These are phyloP conservation scores for Crotophaga sulcirostris DNA, from an alignment of 2,113 vertebrate species.

Conservation along the genomic window DNA sequence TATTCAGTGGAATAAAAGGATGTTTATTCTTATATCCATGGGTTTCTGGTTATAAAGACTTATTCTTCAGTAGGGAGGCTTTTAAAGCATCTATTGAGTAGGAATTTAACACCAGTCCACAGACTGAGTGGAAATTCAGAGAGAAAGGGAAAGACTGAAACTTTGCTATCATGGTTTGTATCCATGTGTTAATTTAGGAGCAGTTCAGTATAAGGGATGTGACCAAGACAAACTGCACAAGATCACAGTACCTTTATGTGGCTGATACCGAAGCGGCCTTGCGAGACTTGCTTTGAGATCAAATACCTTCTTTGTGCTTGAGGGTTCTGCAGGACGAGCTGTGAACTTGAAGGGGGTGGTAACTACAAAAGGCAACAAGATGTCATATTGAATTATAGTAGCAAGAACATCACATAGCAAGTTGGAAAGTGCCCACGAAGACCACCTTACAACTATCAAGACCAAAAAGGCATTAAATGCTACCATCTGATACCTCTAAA, in stretches of 20 bases:
- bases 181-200: neutral
- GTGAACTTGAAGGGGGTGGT: conserved; percentile 80
- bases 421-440: neutral
- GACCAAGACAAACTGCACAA: neutral
- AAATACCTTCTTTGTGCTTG: conserved; percentile 84
- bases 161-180: accelerated
- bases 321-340: conserved; percentile 62
- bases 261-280: conserved; percentile 88
- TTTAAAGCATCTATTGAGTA: neutral
- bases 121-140: neutral
- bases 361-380: conserved; percentile 60
- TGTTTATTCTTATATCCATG: neutral
- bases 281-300: conserved; percentile 93
- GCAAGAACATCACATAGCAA: neutral
- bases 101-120: neutral
- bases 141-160: neutral
- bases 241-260: conserved; percentile 82
- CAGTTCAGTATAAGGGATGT: neutral
- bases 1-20: neutral
- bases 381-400: neutral
- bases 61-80: neutral
- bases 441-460: neutral
- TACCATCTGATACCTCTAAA: neutral
- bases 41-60: neutral
- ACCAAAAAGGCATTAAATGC: neutral